Percentiles rank a stretch among this genome's conserved stretches.
Evolutionary conservation across 35 echinoderm and acorn worm genomes (phyloP).

Genomic region (Ophiothrix spiculata): DNA sequence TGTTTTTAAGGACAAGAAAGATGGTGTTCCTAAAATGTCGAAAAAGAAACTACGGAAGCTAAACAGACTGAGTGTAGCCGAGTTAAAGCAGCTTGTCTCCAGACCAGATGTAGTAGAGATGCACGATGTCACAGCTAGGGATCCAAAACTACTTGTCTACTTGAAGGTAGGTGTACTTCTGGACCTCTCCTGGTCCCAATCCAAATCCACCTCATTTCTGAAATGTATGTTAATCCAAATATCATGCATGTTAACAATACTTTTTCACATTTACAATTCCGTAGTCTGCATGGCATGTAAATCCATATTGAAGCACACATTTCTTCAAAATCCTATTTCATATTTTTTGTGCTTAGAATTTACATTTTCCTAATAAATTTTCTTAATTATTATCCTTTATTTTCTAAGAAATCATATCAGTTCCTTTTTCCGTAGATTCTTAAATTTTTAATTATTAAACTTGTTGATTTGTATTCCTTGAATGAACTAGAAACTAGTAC

Average conservation of each 20-base stretch:
- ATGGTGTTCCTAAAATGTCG: conserved; percentile 78
- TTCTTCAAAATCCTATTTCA: too few species aligned
- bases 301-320: too few species aligned
- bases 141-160: conserved; percentile 93
- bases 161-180: conserved; percentile 70
- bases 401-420: too few species aligned
- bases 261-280: not conserved
- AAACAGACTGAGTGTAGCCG: conserved; percentile 93
- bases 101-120: conserved; percentile 96
- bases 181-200: too few species aligned
- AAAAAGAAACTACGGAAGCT: conserved; percentile 98
- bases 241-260: not conserved
- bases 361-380: too few species aligned
- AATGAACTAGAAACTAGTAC: too few species aligned
- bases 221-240: not conserved
- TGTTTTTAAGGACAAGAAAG: conserved; percentile 43
- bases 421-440: too few species aligned
- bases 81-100: conserved; percentile 91
- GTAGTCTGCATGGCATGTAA: too few species aligned
- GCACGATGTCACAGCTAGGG: conserved; percentile 97
- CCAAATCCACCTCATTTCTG: not conserved
- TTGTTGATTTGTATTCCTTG: too few species aligned
- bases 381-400: too few species aligned
- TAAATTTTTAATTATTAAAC: too few species aligned
- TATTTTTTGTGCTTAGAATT: too few species aligned